A percentile compares a stretch with the other conserved stretches of the same genome.
Conservation (phyloP, 2,888 invertebrate species). For the Rambutsinella grinnellia region DNA sequence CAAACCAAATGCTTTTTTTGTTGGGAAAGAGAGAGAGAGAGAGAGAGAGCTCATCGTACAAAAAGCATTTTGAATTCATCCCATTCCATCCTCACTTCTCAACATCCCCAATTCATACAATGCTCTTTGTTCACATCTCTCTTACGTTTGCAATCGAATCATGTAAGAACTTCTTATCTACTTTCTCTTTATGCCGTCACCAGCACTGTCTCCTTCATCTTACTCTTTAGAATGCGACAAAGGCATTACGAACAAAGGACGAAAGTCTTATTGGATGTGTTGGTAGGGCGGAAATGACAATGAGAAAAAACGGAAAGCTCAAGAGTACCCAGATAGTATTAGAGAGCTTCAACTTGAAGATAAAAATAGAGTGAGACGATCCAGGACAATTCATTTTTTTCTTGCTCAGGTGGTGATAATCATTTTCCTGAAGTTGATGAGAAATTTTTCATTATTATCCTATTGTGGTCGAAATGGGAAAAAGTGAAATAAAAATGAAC, state of each 20-base stretch:
- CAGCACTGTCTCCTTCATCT: too few relatives aligned
- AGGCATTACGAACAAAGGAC: too few relatives aligned
- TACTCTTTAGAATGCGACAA: too few relatives aligned
- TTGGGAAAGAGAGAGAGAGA: too few relatives aligned
- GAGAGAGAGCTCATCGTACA: background rate
- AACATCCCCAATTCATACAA: background rate
- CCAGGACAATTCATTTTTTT: background rate
- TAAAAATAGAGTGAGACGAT: background rate
- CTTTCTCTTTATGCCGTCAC: background rate
- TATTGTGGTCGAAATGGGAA: background rate
- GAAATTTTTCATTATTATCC: background rate
- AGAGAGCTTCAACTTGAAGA: too few relatives aligned
- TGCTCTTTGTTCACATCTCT: background rate
- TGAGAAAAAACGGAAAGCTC: slow-evolving; percentile 39
- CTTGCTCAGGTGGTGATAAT: background rate
- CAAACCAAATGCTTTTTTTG: too few relatives aligned
- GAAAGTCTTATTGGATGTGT: too few relatives aligned
- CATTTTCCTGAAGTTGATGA: background rate
- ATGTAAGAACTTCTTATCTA: background rate
- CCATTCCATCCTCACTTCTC: background rate
- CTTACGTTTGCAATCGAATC: background rate
- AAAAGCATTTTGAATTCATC: slow-evolving; percentile 38
- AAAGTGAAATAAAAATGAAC: background rate
- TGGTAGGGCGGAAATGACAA: slow-evolving; percentile 51
- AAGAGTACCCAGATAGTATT: slow-evolving; percentile 42